A percentile compares a stretch with the other conserved stretches of the same genome.
Conservation (phyloP, 2,113 vertebrate species). For the Scatophagus argus region DNA sequence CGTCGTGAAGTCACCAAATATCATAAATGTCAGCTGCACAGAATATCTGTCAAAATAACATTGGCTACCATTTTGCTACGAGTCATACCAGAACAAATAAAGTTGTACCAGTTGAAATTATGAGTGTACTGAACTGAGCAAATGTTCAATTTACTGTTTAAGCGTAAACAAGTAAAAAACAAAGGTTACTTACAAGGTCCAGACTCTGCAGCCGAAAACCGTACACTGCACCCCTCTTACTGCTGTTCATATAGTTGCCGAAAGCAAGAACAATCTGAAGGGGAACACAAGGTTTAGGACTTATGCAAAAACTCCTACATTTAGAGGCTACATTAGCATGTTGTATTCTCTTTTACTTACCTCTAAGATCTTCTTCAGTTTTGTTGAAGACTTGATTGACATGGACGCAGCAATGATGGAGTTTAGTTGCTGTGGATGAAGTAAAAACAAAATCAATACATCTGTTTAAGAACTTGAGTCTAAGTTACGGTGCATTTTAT, state of each 20-base stretch:
- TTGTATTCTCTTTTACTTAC: constrained; percentile 76
- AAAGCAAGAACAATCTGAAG: constrained; percentile 94
- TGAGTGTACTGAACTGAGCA: background rate
- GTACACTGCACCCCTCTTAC: constrained; percentile 92
- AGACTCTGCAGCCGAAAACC: constrained; percentile 97
- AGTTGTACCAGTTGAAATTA: background rate
- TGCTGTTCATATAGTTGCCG: constrained; percentile 99
- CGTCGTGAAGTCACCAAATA: too few species aligned
- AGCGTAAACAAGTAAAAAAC: background rate
- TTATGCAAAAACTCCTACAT: background rate
- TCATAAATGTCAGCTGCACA: too few species aligned
- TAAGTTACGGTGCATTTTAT: background rate
- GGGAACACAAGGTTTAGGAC: constrained; percentile 1
- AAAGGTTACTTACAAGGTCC: constrained; percentile 86
- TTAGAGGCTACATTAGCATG: background rate
- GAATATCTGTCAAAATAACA: too few species aligned
- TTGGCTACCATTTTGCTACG: background rate
- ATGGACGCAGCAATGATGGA: constrained; percentile 94
- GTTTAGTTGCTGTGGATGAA: constrained; percentile 90
- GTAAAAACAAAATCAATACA: constrained; percentile 19
- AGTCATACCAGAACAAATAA: background rate
- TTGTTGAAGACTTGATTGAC: constrained; percentile 94
- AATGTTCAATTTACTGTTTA: background rate
- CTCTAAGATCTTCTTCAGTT: constrained; percentile 96
- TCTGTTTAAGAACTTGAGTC: background rate